Conservation (phyloP, 2,888 invertebrate genomes). For the Caenorhabditis auriculariae region DNA sequence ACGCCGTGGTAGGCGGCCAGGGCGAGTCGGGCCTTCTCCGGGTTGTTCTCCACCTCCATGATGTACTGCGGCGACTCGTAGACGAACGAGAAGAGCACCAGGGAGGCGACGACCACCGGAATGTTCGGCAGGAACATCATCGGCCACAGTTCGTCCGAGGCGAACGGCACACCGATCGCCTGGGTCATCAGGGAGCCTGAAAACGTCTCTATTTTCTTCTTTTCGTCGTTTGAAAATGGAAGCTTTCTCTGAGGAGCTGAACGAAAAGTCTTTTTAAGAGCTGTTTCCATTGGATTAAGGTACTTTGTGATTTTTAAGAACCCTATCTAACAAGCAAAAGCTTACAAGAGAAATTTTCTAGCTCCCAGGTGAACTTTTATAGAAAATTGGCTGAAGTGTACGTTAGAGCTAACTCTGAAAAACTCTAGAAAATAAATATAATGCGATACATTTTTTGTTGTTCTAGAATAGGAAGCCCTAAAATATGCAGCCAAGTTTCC, state of each 20-base stretch:
- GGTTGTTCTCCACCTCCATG: conserved; percentile 23
- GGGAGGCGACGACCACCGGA: conserved; percentile 13
- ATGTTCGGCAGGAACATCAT: conserved; percentile 31
- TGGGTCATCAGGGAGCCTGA: conserved; percentile 36
- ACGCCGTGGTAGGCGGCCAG: conserved; percentile 36
- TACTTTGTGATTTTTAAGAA: background rate
- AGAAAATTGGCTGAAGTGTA: no score
- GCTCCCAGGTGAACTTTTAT: no score
- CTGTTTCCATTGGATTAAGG: no score
- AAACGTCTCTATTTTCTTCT: background rate
- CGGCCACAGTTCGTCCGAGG: conserved; percentile 31
- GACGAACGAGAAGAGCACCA: conserved; percentile 26
- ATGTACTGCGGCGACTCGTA: conserved; percentile 31
- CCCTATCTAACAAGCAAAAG: no score
- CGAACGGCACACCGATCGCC: conserved; percentile 37
- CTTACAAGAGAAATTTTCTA: no score
- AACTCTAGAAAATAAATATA: no score
- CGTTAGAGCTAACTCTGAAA: no score
- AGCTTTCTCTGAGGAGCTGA: no score
- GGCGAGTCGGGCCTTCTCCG: conserved; percentile 26
- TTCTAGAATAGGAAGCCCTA: no score
- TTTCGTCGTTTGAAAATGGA: background rate
- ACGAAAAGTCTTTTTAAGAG: no score
- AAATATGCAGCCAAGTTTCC: background rate
- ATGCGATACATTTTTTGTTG: background rate